Conservation (phyloP, 1,140 invertebrate genomes). For the Lepidurus apus region DNA sequence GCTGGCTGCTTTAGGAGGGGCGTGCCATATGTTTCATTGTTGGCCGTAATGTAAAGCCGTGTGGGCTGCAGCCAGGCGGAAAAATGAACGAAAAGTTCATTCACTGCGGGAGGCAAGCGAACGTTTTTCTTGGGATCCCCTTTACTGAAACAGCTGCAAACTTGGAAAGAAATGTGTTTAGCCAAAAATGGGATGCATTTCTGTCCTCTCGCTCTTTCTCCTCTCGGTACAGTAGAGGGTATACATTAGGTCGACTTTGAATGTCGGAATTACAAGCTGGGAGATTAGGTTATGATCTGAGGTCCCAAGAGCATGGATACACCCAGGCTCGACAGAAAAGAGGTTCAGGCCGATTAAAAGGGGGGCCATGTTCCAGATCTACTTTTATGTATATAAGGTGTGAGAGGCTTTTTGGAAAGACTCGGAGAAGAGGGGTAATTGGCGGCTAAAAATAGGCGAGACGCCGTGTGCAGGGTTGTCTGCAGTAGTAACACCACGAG, state of each 20-base stretch:
- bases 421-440: neutral
- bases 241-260: too few relatives aligned
- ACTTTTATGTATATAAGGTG: neutral
- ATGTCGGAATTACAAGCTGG: too few relatives aligned
- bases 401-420: neutral
- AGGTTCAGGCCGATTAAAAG: neutral
- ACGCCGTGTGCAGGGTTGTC: constrained; percentile 12
- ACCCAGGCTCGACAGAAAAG: constrained; percentile 9
- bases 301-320: too few relatives aligned
- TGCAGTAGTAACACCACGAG: neutral
- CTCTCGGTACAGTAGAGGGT: neutral
- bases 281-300: too few relatives aligned
- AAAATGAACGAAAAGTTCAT: constrained; percentile 16
- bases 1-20: neutral
- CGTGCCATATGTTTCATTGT: constrained; percentile 19
- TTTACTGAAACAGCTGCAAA: constrained; percentile 12
- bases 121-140: neutral
- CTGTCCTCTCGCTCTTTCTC: neutral
- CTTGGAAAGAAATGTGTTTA: neutral
- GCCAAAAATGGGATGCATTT: neutral
- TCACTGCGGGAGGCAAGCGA: neutral
- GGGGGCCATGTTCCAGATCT: neutral
- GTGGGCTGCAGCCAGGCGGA: constrained; percentile 8
- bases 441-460: constrained; percentile 6
- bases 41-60: neutral